phyloP scores from a whole-genome alignment of 2,888 invertebrate species.

The Catonia carolina region DNA sequence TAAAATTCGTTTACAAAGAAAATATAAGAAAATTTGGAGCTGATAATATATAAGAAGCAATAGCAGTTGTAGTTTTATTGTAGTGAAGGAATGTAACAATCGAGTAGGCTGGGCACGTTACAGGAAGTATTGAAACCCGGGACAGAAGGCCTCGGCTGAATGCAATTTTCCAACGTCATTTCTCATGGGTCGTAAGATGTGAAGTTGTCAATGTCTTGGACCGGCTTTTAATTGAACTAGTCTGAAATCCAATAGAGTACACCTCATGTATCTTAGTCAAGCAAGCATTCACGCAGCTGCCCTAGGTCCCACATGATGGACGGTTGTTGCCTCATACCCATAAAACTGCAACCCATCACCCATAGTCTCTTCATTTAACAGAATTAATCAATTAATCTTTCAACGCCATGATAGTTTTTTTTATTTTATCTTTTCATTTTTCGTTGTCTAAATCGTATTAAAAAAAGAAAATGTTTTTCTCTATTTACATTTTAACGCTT shows the following conservation, averaged over 20 bases:
- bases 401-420: background rate
- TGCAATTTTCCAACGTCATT: slow-evolving; percentile 13
- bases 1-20: no score
- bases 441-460: no score
- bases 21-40: no score
- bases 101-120: no score
- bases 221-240: slow-evolving; percentile 11
- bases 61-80: no score
- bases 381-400: slow-evolving; percentile 14
- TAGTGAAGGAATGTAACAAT: no score
- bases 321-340: background rate
- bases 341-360: background rate
- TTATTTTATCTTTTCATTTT: no score
- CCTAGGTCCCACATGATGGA: slow-evolving; percentile 4
- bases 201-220: slow-evolving; percentile 13
- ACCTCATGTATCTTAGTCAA: slow-evolving; percentile 11
- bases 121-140: no score
- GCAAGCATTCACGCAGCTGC: slow-evolving; percentile 10
- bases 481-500: no score
- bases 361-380: slow-evolving; percentile 4
- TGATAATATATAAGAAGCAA: no score
- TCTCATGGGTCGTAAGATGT: slow-evolving; percentile 13
- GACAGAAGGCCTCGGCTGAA: background rate
- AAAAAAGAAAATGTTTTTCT: no score
- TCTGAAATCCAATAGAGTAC: slow-evolving; percentile 12